Conservation (phyloP, 1,140 invertebrate species). For the Drosophila bipectinata region DNA sequence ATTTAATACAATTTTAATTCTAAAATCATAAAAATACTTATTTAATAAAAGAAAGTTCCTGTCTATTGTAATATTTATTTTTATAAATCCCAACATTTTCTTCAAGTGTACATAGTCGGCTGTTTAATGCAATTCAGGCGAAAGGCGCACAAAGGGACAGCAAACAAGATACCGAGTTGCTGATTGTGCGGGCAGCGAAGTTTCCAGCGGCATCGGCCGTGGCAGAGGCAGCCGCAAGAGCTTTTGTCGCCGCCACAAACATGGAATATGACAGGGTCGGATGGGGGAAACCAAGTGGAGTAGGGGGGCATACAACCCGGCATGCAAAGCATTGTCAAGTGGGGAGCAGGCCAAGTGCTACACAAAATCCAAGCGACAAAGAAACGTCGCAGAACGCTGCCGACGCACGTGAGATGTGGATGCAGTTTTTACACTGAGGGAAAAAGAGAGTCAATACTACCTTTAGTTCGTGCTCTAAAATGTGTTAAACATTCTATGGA, state of each 20-base stretch:
- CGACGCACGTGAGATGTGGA: conserved; percentile 54
- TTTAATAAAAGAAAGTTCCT: too few relatives aligned
- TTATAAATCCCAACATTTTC: conserved; percentile 1
- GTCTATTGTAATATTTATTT: too few relatives aligned
- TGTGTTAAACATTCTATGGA: too few relatives aligned
- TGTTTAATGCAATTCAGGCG: conserved; percentile 79
- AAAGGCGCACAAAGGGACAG: conserved; percentile 82
- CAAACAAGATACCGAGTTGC: conserved; percentile 82
- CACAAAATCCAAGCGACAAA: conserved; percentile 75
- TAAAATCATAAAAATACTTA: too few relatives aligned
- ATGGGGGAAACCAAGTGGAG: background rate
- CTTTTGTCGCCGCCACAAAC: conserved; percentile 80
- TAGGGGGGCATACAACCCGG: conserved; percentile 4
- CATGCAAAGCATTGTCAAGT: conserved; percentile 81
- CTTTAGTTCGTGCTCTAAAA: too few relatives aligned
- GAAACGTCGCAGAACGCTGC: conserved; percentile 38
- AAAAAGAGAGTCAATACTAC: background rate
- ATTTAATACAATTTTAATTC: too few relatives aligned
- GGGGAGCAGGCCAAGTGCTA: conserved; percentile 71
- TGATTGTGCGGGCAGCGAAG: conserved; percentile 72
- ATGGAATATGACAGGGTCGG: conserved; percentile 77
- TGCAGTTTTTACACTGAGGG: conserved; percentile 28
- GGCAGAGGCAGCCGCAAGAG: conserved; percentile 55
- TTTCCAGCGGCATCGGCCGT: conserved; percentile 9
- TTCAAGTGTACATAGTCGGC: conserved; percentile 8